These are phyloP conservation scores for Muscicapa striata DNA, from an alignment of 2,797 vertebrate genomes.

Conservation along the genomic window DNA sequence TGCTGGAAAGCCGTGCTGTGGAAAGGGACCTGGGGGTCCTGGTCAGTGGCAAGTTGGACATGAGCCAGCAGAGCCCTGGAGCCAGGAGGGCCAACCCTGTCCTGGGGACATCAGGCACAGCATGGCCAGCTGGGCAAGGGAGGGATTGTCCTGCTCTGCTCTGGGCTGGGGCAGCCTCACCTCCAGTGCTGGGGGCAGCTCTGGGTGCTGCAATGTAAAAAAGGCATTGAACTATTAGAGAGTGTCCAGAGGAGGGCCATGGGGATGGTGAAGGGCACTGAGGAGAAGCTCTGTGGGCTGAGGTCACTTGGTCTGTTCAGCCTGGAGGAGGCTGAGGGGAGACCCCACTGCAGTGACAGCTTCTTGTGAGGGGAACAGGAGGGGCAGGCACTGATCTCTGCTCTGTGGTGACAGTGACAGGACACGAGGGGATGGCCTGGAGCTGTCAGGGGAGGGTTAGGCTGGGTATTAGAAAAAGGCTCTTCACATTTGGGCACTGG, in stretches of 20 bases:
- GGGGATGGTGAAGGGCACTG: accelerated
- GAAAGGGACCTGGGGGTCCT: accelerated
- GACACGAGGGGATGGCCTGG: accelerated
- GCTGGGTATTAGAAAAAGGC: accelerated
- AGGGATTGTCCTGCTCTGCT: no score
- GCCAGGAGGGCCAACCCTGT: background rate
- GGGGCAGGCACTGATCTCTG: background rate
- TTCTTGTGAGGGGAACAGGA: accelerated
- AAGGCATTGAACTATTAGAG: accelerated
- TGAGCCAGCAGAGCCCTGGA: background rate
- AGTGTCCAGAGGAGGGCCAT: accelerated
- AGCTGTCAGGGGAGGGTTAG: background rate
- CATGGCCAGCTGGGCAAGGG: no score
- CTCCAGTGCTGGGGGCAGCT: no score
- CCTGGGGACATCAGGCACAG: no score
- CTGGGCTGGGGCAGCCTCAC: no score
- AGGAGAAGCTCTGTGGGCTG: background rate
- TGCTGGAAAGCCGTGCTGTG: background rate
- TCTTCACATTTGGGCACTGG: background rate
- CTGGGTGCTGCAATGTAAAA: accelerated
- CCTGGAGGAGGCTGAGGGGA: background rate
- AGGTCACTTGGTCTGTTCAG: background rate
- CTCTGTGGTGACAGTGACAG: background rate
- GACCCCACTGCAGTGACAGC: background rate
- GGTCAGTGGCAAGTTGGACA: accelerated